Evolutionary conservation across 2,888 invertebrate genomes (phyloP).

Genomic region (Pardosa pseudoannulata): DNA sequence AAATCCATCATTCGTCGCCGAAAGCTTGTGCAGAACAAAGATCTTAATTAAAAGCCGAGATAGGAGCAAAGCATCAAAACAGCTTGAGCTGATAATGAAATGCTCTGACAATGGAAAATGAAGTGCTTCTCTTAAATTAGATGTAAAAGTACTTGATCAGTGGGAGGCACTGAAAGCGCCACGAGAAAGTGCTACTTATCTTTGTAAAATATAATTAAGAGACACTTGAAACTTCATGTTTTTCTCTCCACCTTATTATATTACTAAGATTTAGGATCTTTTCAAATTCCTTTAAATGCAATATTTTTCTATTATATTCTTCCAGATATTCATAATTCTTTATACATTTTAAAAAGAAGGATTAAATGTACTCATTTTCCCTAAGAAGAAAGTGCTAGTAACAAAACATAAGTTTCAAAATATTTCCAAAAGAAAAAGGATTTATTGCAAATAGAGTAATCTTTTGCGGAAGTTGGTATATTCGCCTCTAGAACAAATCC

Average conservation of each 20-base stretch:
- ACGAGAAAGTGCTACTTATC: conserved; percentile 35
- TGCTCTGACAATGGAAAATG: conserved; percentile 46
- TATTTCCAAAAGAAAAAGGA: too few relatives aligned
- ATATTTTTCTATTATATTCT: too few relatives aligned
- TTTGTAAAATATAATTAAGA: conserved; percentile 34
- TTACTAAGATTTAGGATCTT: too few relatives aligned
- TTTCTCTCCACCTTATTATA: not conserved
- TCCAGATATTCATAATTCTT: too few relatives aligned
- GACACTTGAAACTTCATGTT: conserved; percentile 17
- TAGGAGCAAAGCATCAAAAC: conserved; percentile 42
- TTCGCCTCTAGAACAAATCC: not conserved
- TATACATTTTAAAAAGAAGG: too few relatives aligned
- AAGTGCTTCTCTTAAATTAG: conserved; percentile 55
- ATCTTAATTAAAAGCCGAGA: conserved; percentile 45
- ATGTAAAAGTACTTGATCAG: conserved; percentile 42
- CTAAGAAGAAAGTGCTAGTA: too few relatives aligned
- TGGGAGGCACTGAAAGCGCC: not conserved
- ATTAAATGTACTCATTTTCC: too few relatives aligned
- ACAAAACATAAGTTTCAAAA: too few relatives aligned
- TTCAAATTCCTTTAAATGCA: too few relatives aligned
- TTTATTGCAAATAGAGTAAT: not conserved
- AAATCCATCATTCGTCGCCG: conserved; percentile 25
- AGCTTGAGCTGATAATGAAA: conserved; percentile 54
- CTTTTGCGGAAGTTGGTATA: not conserved
- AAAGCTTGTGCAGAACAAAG: conserved; percentile 23